Conservation (phyloP, 2,113 vertebrate genomes). For the Microcebus griseorufus region DNA sequence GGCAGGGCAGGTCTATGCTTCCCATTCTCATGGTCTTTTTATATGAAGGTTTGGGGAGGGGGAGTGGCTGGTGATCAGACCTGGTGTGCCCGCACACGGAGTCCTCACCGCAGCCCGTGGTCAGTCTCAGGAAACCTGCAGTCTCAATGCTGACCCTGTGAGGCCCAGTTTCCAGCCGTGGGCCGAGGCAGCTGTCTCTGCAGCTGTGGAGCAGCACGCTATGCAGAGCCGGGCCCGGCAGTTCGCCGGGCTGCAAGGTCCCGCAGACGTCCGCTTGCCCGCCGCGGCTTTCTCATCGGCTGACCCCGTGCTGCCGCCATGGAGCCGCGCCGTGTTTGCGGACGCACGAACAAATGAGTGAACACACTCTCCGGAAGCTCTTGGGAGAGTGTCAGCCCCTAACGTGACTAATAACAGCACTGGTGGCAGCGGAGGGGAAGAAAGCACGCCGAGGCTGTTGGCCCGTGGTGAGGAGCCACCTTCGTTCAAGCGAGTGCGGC, state of each 20-base stretch:
- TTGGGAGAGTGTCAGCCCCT: not conserved
- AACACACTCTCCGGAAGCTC: not conserved
- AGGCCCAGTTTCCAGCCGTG: not conserved
- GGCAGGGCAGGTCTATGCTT: not conserved
- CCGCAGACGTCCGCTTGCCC: not conserved
- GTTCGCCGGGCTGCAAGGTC: too few relatives aligned
- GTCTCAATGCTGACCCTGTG: not conserved
- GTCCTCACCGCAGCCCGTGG: not conserved
- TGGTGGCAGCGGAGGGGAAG: not conserved
- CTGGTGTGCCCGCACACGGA: fast-evolving
- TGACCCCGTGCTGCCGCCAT: fast-evolving
- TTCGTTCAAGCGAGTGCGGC: not conserved
- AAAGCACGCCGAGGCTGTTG: not conserved
- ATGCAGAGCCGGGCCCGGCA: not conserved
- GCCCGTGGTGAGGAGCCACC: not conserved
- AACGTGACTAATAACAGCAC: not conserved
- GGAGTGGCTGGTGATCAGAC: not conserved
- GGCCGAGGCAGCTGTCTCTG: not conserved
- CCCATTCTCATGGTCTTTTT: not conserved
- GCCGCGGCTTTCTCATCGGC: not conserved
- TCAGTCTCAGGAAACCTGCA: not conserved
- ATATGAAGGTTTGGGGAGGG: not conserved
- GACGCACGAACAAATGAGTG: not conserved
- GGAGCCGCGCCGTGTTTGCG: not conserved
- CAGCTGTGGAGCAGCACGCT: not conserved